Base-by-base conservation (phyloP, 2,797 vertebrate species). In the Spinibarbus caldwelli region DNA sequence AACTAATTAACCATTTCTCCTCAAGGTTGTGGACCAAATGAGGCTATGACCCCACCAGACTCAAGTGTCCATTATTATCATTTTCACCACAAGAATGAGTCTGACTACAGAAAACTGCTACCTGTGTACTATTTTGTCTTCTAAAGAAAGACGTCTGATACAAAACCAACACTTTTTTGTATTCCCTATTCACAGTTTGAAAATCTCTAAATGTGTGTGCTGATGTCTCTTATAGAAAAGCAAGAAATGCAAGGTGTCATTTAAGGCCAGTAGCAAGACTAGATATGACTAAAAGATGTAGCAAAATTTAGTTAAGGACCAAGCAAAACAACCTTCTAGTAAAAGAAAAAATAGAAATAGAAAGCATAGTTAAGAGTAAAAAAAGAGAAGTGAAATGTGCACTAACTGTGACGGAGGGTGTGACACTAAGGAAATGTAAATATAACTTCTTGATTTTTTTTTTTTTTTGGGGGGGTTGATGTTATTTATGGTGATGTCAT, bases 1-100 rank as follows among this genome's bases (percentile, higher is more conserved):
- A 82, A 21, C 75, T 64, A 73, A 87, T 87, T 77, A 87, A 67
- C 59, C 31, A 9, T 41, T 79, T 57, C 71, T 80, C 78, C 72
- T 86, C 10, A 57, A 78, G 73, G 77, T 31, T 76, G 17, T 19
- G 6, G 49, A 26, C 5, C 52, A 34, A 29, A 67, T 9, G 8
- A 84, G 71, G 36, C 78, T 59, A 67, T 71, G 67, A 78, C 64
- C 71, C 73, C 34, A 85, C 23, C 26, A 79, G 80, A 71, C 49
- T n/a, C 68, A 73, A 59, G n/a, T 81, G 29, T 73, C 19, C 7
- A 34, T 66, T 34, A 19, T 66, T 66, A 34, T 29, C 7, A 31
- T 34, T 66, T 66, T 34, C 7, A 34, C 29, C 3, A 17, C 29
- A 19, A 34, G 29, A 66, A 66, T 9, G 5, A 31, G 62, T 34